Percentiles rank a stretch among this genome's conserved stretches.
phyloP scores from a whole-genome alignment of 2,113 vertebrate genomes.

The Percina caprodes region DNA sequence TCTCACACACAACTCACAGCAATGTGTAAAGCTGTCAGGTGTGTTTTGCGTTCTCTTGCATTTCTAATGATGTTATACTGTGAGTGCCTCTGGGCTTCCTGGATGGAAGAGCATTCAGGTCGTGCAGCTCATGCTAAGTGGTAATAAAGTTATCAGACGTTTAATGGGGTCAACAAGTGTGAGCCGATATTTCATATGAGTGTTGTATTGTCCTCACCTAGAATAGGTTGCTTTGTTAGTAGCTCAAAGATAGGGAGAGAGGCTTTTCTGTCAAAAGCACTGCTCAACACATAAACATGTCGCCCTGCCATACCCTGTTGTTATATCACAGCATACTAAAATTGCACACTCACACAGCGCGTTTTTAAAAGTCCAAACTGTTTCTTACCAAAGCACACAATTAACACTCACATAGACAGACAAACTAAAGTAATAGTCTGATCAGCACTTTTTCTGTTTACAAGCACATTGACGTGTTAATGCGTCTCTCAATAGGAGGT shows the following conservation, averaged over 20 bases:
- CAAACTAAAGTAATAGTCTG: neutral
- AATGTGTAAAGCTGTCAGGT: slow-evolving; percentile 62
- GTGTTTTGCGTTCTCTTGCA: slow-evolving; percentile 53
- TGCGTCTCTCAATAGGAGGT: neutral
- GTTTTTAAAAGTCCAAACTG: neutral
- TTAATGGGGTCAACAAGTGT: slow-evolving; percentile 63
- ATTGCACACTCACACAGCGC: neutral
- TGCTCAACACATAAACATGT: neutral
- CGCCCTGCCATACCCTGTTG: neutral
- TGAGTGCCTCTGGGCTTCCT: slow-evolving; percentile 27
- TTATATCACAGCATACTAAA: slow-evolving; percentile 7
- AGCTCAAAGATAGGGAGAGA: slow-evolving; percentile 29
- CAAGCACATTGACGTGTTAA: neutral
- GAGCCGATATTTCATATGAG: slow-evolving; percentile 41
- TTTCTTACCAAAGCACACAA: neutral
- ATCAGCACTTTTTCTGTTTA: neutral
- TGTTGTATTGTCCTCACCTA: slow-evolving; percentile 33
- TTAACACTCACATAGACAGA: slow-evolving; percentile 3
- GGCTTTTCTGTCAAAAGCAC: neutral
- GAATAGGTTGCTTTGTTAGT: slow-evolving; percentile 50
- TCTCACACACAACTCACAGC: slow-evolving; percentile 15
- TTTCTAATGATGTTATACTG: slow-evolving; percentile 52
- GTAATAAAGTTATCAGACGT: slow-evolving; percentile 62
- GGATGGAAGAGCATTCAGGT: slow-evolving; percentile 45
- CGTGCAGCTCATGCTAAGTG: slow-evolving; percentile 14